Conservation (phyloP, 2,797 vertebrate genomes). For the Saxicola maurus region DNA sequence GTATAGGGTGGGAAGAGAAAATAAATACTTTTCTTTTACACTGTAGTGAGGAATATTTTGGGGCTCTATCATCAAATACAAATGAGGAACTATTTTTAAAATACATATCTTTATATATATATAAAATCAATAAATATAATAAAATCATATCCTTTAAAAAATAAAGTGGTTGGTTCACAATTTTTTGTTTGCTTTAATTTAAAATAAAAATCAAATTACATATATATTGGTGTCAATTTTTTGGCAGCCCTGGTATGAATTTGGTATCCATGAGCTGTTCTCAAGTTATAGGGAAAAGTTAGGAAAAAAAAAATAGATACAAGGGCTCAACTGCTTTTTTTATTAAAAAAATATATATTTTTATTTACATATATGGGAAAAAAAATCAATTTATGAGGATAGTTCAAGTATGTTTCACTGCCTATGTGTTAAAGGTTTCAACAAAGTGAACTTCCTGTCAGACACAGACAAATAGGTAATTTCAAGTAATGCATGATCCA, state of each 20-base stretch:
- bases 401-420: background rate
- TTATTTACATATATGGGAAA: background rate
- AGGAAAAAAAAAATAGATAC: background rate
- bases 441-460: background rate
- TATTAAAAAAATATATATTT: background rate
- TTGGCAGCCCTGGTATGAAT: background rate
- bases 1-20: background rate
- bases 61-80: background rate
- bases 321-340: background rate
- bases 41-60: background rate
- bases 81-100: background rate
- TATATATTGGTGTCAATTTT: background rate
- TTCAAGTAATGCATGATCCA: background rate
- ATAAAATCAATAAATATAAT: background rate
- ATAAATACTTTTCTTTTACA: background rate
- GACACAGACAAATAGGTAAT: background rate
- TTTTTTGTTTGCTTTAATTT: background rate
- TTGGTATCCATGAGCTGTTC: background rate
- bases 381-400: background rate
- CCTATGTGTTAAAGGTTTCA: background rate
- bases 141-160: background rate
- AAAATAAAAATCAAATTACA: background rate
- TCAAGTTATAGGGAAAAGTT: background rate
- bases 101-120: background rate
- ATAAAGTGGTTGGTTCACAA: background rate